phyloP scores from a whole-genome alignment of 1,140 invertebrate genomes.

The Pygmarrhopalites habei region DNA sequence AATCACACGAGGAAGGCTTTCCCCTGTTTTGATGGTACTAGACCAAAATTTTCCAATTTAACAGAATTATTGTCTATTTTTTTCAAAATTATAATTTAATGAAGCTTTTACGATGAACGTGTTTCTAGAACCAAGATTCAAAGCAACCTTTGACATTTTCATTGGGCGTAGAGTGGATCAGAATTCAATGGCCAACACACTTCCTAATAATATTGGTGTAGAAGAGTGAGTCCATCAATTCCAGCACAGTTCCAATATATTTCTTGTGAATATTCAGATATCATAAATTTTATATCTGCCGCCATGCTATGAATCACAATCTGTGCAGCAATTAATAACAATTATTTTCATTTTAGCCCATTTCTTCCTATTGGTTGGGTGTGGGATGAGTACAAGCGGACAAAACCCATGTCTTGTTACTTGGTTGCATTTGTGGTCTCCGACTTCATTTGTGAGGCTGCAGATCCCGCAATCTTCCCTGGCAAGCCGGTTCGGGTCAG shows the following conservation, averaged over 20 bases:
- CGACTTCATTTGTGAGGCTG: constrained; percentile 52
- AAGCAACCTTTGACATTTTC: constrained; percentile 46
- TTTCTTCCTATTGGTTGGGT: constrained; percentile 3
- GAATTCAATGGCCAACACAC: constrained; percentile 15
- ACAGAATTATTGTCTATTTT: too few species aligned
- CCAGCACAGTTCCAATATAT: too few species aligned
- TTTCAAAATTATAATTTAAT: too few species aligned
- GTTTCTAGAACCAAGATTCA: constrained; percentile 81
- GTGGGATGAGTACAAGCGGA: constrained; percentile 5
- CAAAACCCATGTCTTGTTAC: constrained; percentile 66
- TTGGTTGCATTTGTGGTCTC: constrained; percentile 68
- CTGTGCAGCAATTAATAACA: too few species aligned
- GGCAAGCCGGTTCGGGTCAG: constrained; percentile 28
- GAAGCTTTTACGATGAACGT: too few species aligned
- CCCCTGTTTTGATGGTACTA: constrained; percentile 31
- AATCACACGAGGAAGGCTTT: constrained; percentile 16
- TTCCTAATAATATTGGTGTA: constrained; percentile 4
- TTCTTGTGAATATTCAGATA: too few species aligned
- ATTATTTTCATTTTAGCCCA: too few species aligned
- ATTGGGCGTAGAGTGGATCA: constrained; percentile 18
- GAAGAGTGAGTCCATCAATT: too few species aligned
- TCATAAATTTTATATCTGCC: too few species aligned
- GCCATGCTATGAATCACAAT: not conserved
- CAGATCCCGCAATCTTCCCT: constrained; percentile 10
- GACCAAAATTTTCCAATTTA: too few species aligned